Base-by-base conservation (phyloP, 1,140 invertebrate species). In the Temnothorax nylanderi region DNA sequence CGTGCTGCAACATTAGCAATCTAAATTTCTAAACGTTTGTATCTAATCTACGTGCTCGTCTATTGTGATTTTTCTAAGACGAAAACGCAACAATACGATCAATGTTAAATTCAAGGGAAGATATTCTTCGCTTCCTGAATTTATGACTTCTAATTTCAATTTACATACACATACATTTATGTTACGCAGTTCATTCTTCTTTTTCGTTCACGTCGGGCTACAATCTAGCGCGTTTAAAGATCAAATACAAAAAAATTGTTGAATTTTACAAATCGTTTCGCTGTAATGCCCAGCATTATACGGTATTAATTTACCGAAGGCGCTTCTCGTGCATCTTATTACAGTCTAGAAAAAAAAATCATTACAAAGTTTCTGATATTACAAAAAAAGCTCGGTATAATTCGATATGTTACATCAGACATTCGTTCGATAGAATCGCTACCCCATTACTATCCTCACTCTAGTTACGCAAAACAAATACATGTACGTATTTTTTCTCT, bases 371-470 rank as follows among this genome's bases (percentile, higher is more conserved):
- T 62, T 21, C 32, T 58, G 7, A 60, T 58, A 26, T 58, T 34
- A 54, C 10, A 64, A 62, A 64, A 85, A 41, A 78, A 34, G 10
- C 11, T 77, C 34, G 26, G 10, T 60, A 82, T 58, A 60, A 13
- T 26, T 78, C 72, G 82, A 64, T 85, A 77, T 85, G 54, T 84
- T 56, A 37, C 13, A 34, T 47, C 41, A 82, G 67, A 82, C 80
- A 37, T 82, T 74, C 21, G 21, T 72, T 72, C 37, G 16, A 44
- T 72, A 26, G 0, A 80, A 6, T 74, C 13, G 51, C 10, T 44
- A 37, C 2, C 10, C 16, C 16, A 49, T 6, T 67, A 62, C 13
- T 80, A 54, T 54, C 47, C 26, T 26, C 44, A 1, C 16, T 75
- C 26, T 84, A 80, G 3, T 16, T 21, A 47, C 3, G 11, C 21